Evolutionary conservation across 2,888 invertebrate species (phyloP).

Genomic region (Miltochrista miniata): DNA sequence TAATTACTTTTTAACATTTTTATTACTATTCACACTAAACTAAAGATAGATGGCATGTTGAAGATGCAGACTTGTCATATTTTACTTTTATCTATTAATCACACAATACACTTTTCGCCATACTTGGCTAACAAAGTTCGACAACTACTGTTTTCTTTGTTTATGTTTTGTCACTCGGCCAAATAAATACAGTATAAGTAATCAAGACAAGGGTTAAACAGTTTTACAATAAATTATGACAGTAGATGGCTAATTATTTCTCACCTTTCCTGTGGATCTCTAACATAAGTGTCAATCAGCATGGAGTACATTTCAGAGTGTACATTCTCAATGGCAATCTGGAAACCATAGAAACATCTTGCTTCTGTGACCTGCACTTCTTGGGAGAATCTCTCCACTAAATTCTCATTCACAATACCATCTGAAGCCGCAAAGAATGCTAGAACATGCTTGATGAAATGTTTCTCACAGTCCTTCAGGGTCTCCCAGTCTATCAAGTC

Average conservation of each 20-base stretch:
- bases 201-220: too few relatives aligned
- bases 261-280: slow-evolving; percentile 92
- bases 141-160: too few relatives aligned
- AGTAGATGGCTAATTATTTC: not conserved
- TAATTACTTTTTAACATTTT: too few relatives aligned
- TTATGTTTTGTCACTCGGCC: too few relatives aligned
- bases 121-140: too few relatives aligned
- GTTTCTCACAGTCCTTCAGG: slow-evolving; percentile 93
- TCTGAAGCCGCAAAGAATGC: slow-evolving; percentile 99
- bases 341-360: slow-evolving; percentile 99
- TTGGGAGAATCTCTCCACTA: slow-evolving; percentile 98
- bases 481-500: slow-evolving; percentile 94
- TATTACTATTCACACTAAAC: too few relatives aligned
- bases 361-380: slow-evolving; percentile 99
- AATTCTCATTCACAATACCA: slow-evolving; percentile 99
- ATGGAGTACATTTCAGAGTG: slow-evolving; percentile 99
- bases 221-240: too few relatives aligned
- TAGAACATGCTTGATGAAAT: slow-evolving; percentile 98
- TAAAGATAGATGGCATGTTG: too few relatives aligned
- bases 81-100: too few relatives aligned
- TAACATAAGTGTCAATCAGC: slow-evolving; percentile 98
- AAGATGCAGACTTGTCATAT: too few relatives aligned
- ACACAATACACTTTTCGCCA: too few relatives aligned
- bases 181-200: too few relatives aligned
- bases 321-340: slow-evolving; percentile 99